Conservation (phyloP, 2,888 invertebrate species). For the Nemurella pictetii region DNA sequence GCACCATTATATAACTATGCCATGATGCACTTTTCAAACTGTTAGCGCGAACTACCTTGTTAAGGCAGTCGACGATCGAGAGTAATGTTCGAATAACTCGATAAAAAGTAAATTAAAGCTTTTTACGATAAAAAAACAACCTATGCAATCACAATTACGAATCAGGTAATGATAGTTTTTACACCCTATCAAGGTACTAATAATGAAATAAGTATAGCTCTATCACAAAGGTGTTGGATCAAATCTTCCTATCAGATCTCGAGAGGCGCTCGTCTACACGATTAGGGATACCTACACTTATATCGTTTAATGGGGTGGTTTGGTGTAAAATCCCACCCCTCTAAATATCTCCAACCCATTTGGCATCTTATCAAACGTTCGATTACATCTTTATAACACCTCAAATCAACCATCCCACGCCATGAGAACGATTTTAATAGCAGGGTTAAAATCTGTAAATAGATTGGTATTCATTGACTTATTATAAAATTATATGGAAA, state of each 20-base stretch:
- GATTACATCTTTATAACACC: not conserved
- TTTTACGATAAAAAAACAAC: not conserved
- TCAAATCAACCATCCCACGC: not conserved
- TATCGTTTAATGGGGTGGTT: not conserved
- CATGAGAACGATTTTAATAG: not conserved
- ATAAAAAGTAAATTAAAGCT: not conserved
- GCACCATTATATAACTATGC: too few species aligned
- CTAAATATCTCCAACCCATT: not conserved
- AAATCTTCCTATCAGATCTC: not conserved
- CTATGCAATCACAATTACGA: slow-evolving; percentile 11
- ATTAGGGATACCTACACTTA: not conserved
- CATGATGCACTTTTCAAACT: too few species aligned
- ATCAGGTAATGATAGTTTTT: slow-evolving; percentile 7
- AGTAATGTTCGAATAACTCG: not conserved
- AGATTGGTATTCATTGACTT: not conserved
- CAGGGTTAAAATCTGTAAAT: not conserved
- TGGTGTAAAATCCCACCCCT: not conserved
- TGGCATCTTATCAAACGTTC: not conserved
- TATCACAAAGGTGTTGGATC: not conserved
- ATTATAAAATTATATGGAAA: not conserved
- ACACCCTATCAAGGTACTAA: not conserved
- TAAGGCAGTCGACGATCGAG: too few species aligned
- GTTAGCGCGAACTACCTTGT: too few species aligned
- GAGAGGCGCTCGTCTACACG: not conserved
- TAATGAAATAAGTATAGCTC: not conserved